Percentiles rank a stretch among this genome's conserved stretches.
phyloP scores from a whole-genome alignment of 2,113 vertebrate species.

The Esox niger region DNA sequence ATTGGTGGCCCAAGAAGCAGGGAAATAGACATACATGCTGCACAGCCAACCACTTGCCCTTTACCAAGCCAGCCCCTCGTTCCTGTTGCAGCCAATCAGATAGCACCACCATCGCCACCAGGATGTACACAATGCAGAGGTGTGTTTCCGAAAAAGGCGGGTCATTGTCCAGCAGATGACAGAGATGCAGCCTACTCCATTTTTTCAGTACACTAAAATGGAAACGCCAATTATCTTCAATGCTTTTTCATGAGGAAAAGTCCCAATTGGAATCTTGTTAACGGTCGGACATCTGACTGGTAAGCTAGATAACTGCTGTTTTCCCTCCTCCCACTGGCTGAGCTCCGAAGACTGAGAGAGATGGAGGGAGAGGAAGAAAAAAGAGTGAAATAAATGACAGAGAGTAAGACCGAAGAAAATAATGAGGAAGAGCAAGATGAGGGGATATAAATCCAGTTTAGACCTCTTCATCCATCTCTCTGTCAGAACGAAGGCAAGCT shows the following conservation, averaged over 20 bases:
- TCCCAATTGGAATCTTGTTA: background rate
- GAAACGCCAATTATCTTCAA: background rate
- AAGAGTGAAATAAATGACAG: constrained; percentile 25
- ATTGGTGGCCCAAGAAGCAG: constrained; percentile 28
- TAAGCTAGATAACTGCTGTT: constrained; percentile 11
- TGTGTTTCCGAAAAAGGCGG: constrained; percentile 35
- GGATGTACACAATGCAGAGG: constrained; percentile 20
- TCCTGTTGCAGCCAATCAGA: background rate
- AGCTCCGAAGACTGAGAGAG: constrained; percentile 11
- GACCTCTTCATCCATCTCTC: constrained; percentile 30
- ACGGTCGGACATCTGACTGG: too few relatives aligned
- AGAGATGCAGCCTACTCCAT: background rate
- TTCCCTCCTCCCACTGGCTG: constrained; percentile 64
- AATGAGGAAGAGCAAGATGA: constrained; percentile 38
- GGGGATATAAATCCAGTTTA: constrained; percentile 36
- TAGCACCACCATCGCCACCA: background rate
- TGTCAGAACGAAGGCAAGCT: constrained; percentile 38
- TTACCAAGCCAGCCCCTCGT: constrained; percentile 38
- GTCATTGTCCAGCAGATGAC: constrained; percentile 23
- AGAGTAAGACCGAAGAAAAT: constrained; percentile 48
- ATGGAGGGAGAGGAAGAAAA: background rate
- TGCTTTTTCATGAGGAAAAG: background rate
- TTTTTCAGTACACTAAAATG: too few relatives aligned
- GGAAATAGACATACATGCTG: constrained; percentile 58
- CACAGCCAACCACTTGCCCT: background rate